Conservation (phyloP, 2,113 vertebrate species). For the Trinectes maculatus region DNA sequence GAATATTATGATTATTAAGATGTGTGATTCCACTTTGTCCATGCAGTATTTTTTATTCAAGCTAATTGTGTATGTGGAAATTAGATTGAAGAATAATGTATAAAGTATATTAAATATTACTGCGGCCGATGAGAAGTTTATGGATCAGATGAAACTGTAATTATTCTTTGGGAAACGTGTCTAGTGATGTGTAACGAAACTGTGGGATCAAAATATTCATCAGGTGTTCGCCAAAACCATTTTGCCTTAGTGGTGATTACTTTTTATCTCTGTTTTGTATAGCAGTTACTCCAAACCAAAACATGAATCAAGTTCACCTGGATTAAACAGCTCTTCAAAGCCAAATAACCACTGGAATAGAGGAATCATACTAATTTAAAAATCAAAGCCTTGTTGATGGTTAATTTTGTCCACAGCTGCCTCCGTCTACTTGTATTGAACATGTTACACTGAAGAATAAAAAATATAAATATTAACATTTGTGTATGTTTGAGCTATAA, state of each 20-base stretch:
- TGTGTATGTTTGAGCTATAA: too few species aligned
- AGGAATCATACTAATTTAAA: conserved; percentile 28
- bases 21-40: conserved; percentile 45
- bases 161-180: conserved; percentile 15
- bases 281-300: conserved; percentile 25
- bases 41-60: conserved; percentile 56
- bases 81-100: conserved; percentile 26
- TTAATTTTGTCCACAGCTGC: conserved; percentile 40
- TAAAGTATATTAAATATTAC: conserved; percentile 9
- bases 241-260: conserved; percentile 38
- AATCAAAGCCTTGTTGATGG: conserved; percentile 35
- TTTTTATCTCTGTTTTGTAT: conserved; percentile 16
- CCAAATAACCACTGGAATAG: conserved; percentile 25
- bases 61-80: conserved; percentile 45
- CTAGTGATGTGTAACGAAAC: neutral
- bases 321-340: conserved; percentile 36
- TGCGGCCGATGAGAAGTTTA: conserved; percentile 6
- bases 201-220: conserved; percentile 1
- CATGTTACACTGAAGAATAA: conserved; percentile 61
- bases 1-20: conserved; percentile 39
- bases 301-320: conserved; percentile 29
- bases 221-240: conserved; percentile 33
- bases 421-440: conserved; percentile 59
- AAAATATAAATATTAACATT: conserved; percentile 28
- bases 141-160: conserved; percentile 24